phyloP scores from a whole-genome alignment of 1,140 invertebrate genomes.

The Choristoneura fumiferana region DNA sequence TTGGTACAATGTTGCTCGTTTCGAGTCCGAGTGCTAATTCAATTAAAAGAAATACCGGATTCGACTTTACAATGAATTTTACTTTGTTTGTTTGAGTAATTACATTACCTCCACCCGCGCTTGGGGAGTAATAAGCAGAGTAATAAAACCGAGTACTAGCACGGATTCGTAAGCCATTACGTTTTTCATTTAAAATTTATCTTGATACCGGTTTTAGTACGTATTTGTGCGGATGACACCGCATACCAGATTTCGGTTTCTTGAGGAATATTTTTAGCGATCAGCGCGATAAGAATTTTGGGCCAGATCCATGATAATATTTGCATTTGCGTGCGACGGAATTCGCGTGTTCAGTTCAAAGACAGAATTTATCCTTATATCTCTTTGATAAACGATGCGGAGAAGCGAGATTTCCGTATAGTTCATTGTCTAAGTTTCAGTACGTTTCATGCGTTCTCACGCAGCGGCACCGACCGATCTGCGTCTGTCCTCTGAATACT shows the following conservation, averaged over 20 bases:
- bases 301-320: conserved; percentile 8
- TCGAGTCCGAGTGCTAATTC: conserved; percentile 34
- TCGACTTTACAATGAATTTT: conserved; percentile 17
- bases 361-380: conserved; percentile 6
- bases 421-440: conserved; percentile 3
- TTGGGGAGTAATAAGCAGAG: conserved; percentile 12
- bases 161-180: conserved; percentile 2
- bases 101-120: conserved; percentile 15
- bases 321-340: conserved; percentile 3
- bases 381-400: conserved; percentile 6
- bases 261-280: background rate
- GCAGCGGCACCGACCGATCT: conserved; percentile 33
- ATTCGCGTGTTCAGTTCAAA: conserved; percentile 10
- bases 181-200: conserved; percentile 6
- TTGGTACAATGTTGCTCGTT: conserved; percentile 13
- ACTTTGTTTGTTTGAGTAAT: conserved; percentile 19
- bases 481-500: conserved; percentile 55
- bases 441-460: conserved; percentile 29
- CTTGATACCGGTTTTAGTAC: background rate
- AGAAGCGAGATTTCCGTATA: background rate
- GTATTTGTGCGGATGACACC: conserved; percentile 8
- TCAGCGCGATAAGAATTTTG: conserved; percentile 4
- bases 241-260: background rate
- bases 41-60: conserved; percentile 38
- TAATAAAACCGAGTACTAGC: conserved; percentile 1